Conservation (phyloP, 2,113 vertebrate species). For the Hyaena hyaena region DNA sequence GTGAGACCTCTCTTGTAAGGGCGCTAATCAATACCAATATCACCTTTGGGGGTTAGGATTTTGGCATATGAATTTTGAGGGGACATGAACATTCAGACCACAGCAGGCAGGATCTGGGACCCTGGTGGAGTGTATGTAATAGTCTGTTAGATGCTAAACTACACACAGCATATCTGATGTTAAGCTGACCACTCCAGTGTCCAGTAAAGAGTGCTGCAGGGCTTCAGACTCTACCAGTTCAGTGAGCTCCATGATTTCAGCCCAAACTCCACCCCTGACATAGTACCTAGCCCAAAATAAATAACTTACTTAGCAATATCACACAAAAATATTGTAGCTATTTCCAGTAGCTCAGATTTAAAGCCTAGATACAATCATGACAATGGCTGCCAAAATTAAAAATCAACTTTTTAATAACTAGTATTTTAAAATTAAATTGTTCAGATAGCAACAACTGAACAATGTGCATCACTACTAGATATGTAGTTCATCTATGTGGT, state of each 20-base stretch:
- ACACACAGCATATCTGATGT: background rate
- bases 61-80: background rate
- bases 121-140: background rate
- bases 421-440: conserved; percentile 20
- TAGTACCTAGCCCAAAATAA: background rate
- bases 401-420: background rate
- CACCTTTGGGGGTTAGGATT: background rate
- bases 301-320: background rate
- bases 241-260: background rate
- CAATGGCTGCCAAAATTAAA: background rate
- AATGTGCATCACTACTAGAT: background rate
- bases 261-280: background rate
- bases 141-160: background rate
- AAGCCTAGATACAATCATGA: background rate
- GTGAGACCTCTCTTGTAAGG: background rate
- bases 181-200: background rate
- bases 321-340: background rate
- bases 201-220: background rate
- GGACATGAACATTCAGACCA: background rate
- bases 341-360: background rate
- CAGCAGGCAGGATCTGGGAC: background rate
- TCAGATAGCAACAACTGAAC: background rate
- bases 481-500: background rate
- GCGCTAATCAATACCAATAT: background rate
- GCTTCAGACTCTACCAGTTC: background rate